Conservation (phyloP, 1,140 invertebrate genomes). For the Trichonephila inaurata region DNA sequence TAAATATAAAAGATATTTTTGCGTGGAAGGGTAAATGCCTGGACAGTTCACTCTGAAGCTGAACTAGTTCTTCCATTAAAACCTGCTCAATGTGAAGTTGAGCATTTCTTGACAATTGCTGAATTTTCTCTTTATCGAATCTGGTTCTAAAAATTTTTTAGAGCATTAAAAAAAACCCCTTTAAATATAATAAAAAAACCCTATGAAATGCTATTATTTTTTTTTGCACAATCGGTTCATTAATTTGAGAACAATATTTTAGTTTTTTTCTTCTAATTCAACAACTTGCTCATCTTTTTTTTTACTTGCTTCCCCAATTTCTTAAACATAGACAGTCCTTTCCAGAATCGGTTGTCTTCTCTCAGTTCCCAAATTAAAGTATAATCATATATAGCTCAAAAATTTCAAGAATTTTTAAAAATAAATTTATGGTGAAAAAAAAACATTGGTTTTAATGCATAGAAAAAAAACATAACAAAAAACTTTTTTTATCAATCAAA, state of each 20-base stretch:
- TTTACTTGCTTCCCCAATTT: constrained; percentile 90
- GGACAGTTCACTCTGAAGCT: constrained; percentile 77
- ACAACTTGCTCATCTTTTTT: constrained; percentile 91
- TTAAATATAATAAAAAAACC: too few relatives aligned
- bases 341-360: constrained; percentile 84
- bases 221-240: constrained; percentile 85
- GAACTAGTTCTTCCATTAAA: constrained; percentile 77
- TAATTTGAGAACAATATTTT: constrained; percentile 90
- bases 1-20: not conserved
- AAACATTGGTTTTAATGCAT: too few relatives aligned
- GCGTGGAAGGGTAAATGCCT: constrained; percentile 74
- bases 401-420: too few relatives aligned
- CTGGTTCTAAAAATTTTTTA: constrained; percentile 84
- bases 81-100: constrained; percentile 90
- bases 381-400: too few relatives aligned
- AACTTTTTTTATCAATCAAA: too few relatives aligned
- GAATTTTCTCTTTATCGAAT: constrained; percentile 92
- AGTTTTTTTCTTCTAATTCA: constrained; percentile 91
- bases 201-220: too few relatives aligned
- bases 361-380: constrained; percentile 77
- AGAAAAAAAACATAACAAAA: too few relatives aligned
- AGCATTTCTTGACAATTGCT: constrained; percentile 92
- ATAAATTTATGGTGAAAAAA: too few relatives aligned
- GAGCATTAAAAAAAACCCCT: too few relatives aligned
- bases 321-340: constrained; percentile 91